phyloP scores from a whole-genome alignment of 2,113 vertebrate genomes.

The mouse (Mus musculus) region DNA sequence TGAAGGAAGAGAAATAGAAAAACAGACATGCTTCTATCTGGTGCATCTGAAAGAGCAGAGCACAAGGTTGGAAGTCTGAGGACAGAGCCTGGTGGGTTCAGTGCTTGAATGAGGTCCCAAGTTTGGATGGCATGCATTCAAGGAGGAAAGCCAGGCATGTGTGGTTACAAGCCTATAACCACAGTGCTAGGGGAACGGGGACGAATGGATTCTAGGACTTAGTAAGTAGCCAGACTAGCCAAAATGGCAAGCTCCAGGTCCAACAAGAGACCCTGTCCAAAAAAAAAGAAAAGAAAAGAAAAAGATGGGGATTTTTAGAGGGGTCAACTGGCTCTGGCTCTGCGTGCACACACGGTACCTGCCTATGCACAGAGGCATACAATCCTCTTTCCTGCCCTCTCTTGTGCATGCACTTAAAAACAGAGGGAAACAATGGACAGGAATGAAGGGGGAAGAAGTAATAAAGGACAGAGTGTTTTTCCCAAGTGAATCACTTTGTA shows the following conservation, averaged over 20 bases:
- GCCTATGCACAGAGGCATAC: no score
- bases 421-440: background rate
- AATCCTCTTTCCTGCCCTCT: background rate
- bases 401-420: background rate
- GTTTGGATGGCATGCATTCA: background rate
- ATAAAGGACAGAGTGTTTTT: background rate
- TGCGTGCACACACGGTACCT: no score
- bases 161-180: background rate
- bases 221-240: background rate
- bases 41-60: background rate
- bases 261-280: no score
- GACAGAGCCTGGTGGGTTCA: no score
- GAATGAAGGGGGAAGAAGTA: background rate
- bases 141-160: background rate
- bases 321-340: background rate
- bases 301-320: background rate
- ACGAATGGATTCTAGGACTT: background rate
- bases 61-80: background rate
- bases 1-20: background rate
- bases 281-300: no score
- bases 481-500: background rate
- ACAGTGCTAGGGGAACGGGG: background rate
- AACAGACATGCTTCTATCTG: background rate
- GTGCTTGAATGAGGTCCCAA: background rate
- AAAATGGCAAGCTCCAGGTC: background rate